Evolutionary conservation across 2,888 invertebrate genomes (phyloP).

Genomic region (Eumerus sabulonum): DNA sequence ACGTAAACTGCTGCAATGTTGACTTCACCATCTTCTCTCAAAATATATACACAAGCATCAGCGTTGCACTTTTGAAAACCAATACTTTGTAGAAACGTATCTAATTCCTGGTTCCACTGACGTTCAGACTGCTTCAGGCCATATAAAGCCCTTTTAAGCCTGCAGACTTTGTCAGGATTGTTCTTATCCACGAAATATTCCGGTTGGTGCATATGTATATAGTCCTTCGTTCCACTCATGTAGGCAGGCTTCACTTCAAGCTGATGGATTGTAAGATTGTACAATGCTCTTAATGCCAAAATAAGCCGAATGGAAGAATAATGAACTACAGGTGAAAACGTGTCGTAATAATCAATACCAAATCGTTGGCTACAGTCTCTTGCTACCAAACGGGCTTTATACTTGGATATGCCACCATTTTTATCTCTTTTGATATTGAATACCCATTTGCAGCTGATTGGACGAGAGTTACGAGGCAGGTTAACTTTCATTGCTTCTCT

Average conservation of each 20-base stretch:
- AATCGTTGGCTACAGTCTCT: slow-evolving; percentile 32
- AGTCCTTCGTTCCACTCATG: slow-evolving; percentile 35
- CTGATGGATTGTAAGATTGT: slow-evolving; percentile 36
- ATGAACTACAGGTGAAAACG: slow-evolving; percentile 27
- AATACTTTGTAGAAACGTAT: slow-evolving; percentile 1
- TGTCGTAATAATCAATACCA: slow-evolving; percentile 32
- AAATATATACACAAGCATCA: slow-evolving; percentile 23
- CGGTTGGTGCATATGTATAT: slow-evolving; percentile 31
- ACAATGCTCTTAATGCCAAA: slow-evolving; percentile 29
- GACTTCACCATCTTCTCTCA: slow-evolving; percentile 4
- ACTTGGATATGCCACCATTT: slow-evolving; percentile 1
- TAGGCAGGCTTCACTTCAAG: slow-evolving; percentile 44
- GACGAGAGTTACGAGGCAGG: slow-evolving; percentile 19
- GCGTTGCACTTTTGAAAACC: slow-evolving; percentile 15
- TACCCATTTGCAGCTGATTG: slow-evolving; percentile 34
- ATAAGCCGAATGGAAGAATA: slow-evolving; percentile 44
- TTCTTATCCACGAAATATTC: slow-evolving; percentile 12
- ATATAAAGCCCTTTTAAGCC: slow-evolving; percentile 25
- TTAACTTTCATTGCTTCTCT: slow-evolving; percentile 66
- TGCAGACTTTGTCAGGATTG: slow-evolving; percentile 13
- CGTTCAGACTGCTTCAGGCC: slow-evolving; percentile 40
- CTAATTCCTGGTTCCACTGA: slow-evolving; percentile 24
- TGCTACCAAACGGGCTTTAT: slow-evolving; percentile 29
- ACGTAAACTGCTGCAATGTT: slow-evolving; percentile 25
- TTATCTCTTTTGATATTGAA: slow-evolving; percentile 24